These are phyloP conservation scores for Cerastoderma edule DNA, from an alignment of 2,888 invertebrate genomes.

Conservation along the genomic window DNA sequence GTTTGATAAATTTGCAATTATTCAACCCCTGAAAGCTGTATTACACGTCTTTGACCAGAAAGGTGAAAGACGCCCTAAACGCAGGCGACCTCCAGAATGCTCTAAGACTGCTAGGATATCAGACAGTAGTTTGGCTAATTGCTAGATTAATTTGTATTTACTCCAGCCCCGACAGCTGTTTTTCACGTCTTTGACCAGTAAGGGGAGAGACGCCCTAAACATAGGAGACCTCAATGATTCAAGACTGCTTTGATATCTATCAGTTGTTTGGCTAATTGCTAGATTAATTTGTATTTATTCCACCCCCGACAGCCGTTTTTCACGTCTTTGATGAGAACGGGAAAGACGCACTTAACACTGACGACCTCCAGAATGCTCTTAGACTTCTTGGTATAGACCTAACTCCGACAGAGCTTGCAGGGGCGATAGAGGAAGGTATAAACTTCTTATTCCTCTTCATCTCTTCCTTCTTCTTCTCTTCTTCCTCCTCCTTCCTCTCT, in stretches of 20 bases:
- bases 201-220: background rate
- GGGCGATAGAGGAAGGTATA: slow-evolving; percentile 12
- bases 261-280: background rate
- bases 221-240: background rate
- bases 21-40: background rate
- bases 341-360: background rate
- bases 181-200: background rate
- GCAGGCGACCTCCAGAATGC: background rate
- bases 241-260: background rate
- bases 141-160: background rate
- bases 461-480: background rate
- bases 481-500: background rate
- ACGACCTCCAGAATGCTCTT: slow-evolving; percentile 24
- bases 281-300: background rate
- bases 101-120: background rate
- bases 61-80: background rate
- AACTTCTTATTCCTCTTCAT: too few relatives aligned
- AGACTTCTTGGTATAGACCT: slow-evolving; percentile 32
- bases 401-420: slow-evolving; percentile 11
- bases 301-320: slow-evolving; percentile 41
- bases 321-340: slow-evolving; percentile 24
- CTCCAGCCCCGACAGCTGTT: slow-evolving; percentile 34
- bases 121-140: background rate
- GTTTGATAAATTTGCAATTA: too few relatives aligned
- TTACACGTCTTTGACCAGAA: background rate